phyloP scores from a whole-genome alignment of 1,140 invertebrate species.

The Phymastichus coffea region DNA sequence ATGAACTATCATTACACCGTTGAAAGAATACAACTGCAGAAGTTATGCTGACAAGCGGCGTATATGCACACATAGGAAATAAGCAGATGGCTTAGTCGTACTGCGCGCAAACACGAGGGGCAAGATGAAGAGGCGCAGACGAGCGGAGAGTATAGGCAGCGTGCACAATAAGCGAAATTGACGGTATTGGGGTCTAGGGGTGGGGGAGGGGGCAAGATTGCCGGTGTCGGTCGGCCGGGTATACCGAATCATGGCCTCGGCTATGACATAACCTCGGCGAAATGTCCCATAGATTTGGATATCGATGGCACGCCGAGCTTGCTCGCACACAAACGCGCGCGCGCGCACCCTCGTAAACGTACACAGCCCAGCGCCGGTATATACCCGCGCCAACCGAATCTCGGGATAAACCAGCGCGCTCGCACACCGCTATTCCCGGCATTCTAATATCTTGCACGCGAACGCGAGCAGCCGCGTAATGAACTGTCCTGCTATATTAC shows the following conservation, averaged over 20 bases:
- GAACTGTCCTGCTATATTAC: slow-evolving; percentile 43
- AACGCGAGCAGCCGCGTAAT: slow-evolving; percentile 42
- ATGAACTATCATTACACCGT: too few relatives aligned
- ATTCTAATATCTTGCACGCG: slow-evolving; percentile 47
- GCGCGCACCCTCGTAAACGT: too few relatives aligned
- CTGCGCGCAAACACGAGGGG: too few relatives aligned
- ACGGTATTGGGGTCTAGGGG: background rate
- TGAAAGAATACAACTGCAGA: too few relatives aligned
- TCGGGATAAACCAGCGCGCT: slow-evolving; percentile 34
- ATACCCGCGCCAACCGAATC: slow-evolving; percentile 28
- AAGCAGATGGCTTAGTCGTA: too few relatives aligned
- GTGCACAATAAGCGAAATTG: slow-evolving; percentile 12
- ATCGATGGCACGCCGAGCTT: slow-evolving; percentile 39
- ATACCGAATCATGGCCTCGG: slow-evolving; percentile 27
- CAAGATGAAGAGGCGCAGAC: background rate
- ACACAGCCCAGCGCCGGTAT: slow-evolving; percentile 30
- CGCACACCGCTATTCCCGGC: slow-evolving; percentile 37
- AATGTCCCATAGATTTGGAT: slow-evolving; percentile 42
- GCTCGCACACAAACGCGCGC: too few relatives aligned
- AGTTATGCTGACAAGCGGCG: too few relatives aligned
- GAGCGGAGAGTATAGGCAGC: background rate
- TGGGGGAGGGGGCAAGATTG: slow-evolving; percentile 20
- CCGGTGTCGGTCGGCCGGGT: slow-evolving; percentile 13
- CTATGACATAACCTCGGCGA: slow-evolving; percentile 34
- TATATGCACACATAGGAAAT: too few relatives aligned